Conservation (phyloP, 2,797 vertebrate species). For the Holocentrus rufus region DNA sequence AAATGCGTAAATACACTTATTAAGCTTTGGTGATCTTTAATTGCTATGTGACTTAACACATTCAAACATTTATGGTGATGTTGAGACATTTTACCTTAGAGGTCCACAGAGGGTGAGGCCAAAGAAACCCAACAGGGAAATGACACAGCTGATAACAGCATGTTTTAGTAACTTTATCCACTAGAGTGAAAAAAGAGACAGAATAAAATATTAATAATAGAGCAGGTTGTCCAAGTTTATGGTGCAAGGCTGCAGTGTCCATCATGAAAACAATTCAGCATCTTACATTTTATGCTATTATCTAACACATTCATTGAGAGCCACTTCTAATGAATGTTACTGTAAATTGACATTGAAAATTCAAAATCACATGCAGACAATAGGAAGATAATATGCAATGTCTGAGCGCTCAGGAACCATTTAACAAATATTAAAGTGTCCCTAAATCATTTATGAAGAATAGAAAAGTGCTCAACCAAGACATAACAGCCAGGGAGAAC, state of each 20-base stretch:
- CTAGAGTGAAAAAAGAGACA: slow-evolving; percentile 74
- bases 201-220: not conserved
- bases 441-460: not conserved
- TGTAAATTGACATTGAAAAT: not conserved
- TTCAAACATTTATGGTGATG: not conserved
- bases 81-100: slow-evolving; percentile 86
- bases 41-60: not conserved
- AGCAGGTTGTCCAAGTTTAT: not conserved
- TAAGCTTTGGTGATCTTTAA: not conserved
- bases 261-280: not conserved
- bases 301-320: not conserved
- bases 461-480: no score
- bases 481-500: not conserved
- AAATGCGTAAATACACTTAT: not conserved
- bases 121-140: slow-evolving; percentile 96
- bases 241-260: not conserved
- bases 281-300: not conserved
- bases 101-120: slow-evolving; percentile 98
- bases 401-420: not conserved
- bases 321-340: not conserved
- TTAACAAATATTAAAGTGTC: not conserved
- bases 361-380: no score
- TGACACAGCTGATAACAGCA: slow-evolving; percentile 91
- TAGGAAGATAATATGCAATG: no score
- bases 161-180: slow-evolving; percentile 98